These are phyloP conservation scores for Recurvirostra avosetta DNA, from an alignment of 2,113 vertebrate species.

Conservation along the genomic window DNA sequence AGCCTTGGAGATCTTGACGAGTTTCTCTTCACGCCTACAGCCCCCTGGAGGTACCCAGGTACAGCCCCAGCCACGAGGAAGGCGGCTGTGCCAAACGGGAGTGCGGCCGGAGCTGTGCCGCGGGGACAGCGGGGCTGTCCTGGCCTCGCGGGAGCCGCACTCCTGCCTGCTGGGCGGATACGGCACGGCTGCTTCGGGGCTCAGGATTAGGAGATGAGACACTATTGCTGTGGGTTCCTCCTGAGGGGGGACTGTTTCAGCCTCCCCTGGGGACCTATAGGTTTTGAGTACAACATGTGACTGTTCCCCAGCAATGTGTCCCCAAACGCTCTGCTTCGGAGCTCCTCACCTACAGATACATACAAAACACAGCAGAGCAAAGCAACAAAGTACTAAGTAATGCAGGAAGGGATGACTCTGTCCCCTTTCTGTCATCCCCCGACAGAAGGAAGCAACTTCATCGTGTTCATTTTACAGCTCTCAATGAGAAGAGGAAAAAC, in stretches of 20 bases:
- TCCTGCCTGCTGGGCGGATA: too few relatives aligned
- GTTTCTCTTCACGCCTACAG: not conserved
- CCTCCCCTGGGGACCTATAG: rapidly evolving
- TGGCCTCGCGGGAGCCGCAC: too few relatives aligned
- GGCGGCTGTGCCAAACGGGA: rapidly evolving
- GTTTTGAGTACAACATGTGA: rapidly evolving
- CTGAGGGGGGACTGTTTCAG: rapidly evolving
- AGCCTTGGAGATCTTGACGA: not conserved
- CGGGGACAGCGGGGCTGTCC: too few relatives aligned
- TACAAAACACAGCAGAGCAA: not conserved
- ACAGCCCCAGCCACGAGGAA: rapidly evolving
- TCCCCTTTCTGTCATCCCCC: not conserved
- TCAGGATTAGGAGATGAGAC: not conserved
- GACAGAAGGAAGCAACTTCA: not conserved
- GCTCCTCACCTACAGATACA: rapidly evolving
- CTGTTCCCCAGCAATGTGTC: rapidly evolving
- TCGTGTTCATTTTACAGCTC: rapidly evolving
- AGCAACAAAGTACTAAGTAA: rapidly evolving
- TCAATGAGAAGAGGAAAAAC: not conserved
- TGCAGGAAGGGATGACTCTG: not conserved
- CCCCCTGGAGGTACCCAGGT: not conserved
- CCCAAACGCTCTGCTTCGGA: not conserved
- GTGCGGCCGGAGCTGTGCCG: too few relatives aligned
- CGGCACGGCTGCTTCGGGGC: not conserved
- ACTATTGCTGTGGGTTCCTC: rapidly evolving